Base-by-base conservation (phyloP, 2,888 invertebrate species). In the Drosophila recens region DNA sequence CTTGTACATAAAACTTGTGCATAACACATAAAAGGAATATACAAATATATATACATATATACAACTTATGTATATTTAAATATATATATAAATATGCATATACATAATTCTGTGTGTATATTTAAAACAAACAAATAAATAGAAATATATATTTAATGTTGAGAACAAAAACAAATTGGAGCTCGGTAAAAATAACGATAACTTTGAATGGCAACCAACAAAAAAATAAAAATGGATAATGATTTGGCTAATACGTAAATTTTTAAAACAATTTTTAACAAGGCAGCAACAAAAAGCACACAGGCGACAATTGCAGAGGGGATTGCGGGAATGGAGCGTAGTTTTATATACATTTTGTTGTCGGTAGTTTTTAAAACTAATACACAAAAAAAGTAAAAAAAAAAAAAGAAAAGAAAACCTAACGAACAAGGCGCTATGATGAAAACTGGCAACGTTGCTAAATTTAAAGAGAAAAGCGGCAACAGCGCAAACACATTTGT, bases 1-100 rank as follows among this genome's bases (percentile, higher is more conserved):
- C 72, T 30, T 84, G 86, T 84, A 84, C 67, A 84, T 84, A 83
- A n/a, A n/a, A n/a, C n/a, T n/a, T n/a, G n/a, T 80, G 72, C 82
- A 77, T 77, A 82, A 71, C 71, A 75, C 57, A 64, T 75, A 75
- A 78, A 61, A 46, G 61, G 63, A 69, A 62, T 67, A 79, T 59
- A 63, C 20, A 20, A 20, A 46, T 5, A 27, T 5, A 23, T 4
- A 63, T 58, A 23, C 0, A 63, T 58, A 63, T 36, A 51, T 30
- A 51, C 40, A 49, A 15, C 13, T 33, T 34, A 68, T 36, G 66
- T 66, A 59, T 42, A 61, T 38, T 65, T 58, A 36, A 46, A 67
- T 54, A 65, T 63, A 72, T 52, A 64, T 57, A 64, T 49, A 64
- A 23, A 45, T 46, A 71, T 52, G 51, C 65, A 71, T 65, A 68